Evolutionary conservation across 1,140 invertebrate genomes (phyloP).

Genomic region (Trichonephila clavipes): DNA sequence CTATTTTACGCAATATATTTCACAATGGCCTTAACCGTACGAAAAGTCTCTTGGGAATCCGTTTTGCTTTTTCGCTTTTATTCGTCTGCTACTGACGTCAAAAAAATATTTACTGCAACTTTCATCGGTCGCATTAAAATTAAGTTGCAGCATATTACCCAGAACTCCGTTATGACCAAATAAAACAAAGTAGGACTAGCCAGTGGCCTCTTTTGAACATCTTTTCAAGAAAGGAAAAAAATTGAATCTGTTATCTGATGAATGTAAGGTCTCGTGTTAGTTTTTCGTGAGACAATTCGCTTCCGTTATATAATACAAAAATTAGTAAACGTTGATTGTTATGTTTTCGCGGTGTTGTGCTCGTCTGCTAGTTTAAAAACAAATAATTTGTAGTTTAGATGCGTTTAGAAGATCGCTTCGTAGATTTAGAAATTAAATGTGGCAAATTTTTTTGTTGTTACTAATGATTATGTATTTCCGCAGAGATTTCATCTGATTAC

Average conservation of each 20-base stretch:
- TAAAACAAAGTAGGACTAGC: background rate
- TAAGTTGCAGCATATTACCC: background rate
- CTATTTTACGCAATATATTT: slow-evolving; percentile 24
- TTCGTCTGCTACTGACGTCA: background rate
- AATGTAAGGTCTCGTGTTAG: background rate
- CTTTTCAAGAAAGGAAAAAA: background rate
- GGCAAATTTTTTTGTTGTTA: background rate
- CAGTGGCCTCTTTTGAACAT: background rate
- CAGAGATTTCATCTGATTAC: too few relatives aligned
- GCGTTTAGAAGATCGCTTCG: background rate
- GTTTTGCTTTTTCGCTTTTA: background rate
- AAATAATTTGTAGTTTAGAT: background rate
- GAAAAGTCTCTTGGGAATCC: background rate
- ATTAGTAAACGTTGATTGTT: background rate
- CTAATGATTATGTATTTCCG: background rate
- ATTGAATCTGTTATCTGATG: background rate
- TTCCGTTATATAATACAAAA: slow-evolving; percentile 1
- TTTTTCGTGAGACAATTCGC: slow-evolving; percentile 6
- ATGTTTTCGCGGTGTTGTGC: background rate
- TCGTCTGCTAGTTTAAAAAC: background rate
- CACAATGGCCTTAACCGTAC: slow-evolving; percentile 7
- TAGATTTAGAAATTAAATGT: background rate
- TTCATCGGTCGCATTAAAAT: background rate
- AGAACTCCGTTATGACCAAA: background rate
- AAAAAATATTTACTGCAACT: background rate